Base-by-base conservation (phyloP, 2,797 vertebrate species). In the Carduelis carduelis region DNA sequence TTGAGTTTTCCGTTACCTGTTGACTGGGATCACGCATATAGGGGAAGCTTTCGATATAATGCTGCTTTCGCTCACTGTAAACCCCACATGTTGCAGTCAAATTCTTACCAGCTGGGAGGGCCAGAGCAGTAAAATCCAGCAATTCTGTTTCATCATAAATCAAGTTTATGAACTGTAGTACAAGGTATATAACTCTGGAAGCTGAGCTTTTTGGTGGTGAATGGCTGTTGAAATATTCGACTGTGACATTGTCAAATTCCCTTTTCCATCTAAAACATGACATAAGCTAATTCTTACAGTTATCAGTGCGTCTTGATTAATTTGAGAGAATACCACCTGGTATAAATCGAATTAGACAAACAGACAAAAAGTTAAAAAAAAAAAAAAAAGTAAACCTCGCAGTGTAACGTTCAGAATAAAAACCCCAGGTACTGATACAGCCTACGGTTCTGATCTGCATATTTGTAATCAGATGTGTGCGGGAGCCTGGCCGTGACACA, bases 111-210 rank as follows among this genome's bases (percentile, higher is more conserved):
- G 52, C 78, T 95, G 95, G 86, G 86, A 96, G 92, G 92, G 92
- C 90, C 90, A 70, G 86, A 92, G 74, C 70, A 89, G 81, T 94
- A 95, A 96, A 94, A 41, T 26, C 23, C 47, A 90, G 49, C 78
- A 93, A 84, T 69, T 76, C 70, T 77, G 11, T 77, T 96, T 80
- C 93, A 68, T 70, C 78, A 77, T 94, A 93, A 95, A 96, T 96
- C 94, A 95, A 90, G 34, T 95, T 96, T 95, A 95, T 95, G 87
- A 95, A 93, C 93, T 94, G 75, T 86, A 77, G 28, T 79, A 79
- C 66, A 77, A 96, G 95, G 92, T 97, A 93, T 63, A 76, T 84
- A 83, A 94, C 49, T 80, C 59, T 84, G 81, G 68, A 83, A 92
- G 78, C 71, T 15, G 63, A 12, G 5, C 34, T 77, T 20, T 91